These are phyloP conservation scores for Pogona vitticeps DNA, from an alignment of 2,113 vertebrate species.

Conservation along the genomic window DNA sequence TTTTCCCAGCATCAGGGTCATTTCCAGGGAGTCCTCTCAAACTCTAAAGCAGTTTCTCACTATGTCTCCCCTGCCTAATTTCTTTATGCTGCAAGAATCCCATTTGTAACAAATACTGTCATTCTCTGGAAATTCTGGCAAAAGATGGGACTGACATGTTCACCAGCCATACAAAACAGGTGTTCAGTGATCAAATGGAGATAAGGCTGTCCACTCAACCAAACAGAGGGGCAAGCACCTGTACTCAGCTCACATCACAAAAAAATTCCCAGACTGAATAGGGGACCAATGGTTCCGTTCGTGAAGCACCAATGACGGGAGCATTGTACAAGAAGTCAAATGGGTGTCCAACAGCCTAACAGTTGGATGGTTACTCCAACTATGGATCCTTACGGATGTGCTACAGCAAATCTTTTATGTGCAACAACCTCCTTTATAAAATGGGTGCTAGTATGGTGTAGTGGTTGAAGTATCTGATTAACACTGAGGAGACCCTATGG, in stretches of 20 bases:
- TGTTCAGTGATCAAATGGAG: neutral
- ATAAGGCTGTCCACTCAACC: neutral
- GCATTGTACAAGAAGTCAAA: neutral
- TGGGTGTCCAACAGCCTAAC: neutral
- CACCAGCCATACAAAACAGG: neutral
- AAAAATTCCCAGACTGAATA: neutral
- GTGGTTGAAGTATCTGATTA: too few species aligned
- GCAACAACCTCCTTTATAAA: neutral
- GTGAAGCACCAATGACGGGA: neutral
- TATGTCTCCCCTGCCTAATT: neutral
- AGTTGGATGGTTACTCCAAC: too few species aligned
- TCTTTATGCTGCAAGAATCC: neutral
- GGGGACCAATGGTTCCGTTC: too few species aligned
- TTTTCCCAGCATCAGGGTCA: too few species aligned
- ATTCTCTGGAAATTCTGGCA: neutral
- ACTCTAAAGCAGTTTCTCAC: neutral
- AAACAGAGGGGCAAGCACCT: neutral
- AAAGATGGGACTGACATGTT: neutral
- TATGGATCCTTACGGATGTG: neutral
- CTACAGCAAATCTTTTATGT: neutral
- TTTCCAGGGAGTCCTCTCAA: too few species aligned
- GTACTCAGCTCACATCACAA: neutral
- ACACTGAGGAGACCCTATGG: too few species aligned
- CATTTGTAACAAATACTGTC: neutral
- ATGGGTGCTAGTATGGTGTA: neutral